Conservation (phyloP, 1,140 invertebrate genomes). For the Parapsyche elsis region DNA sequence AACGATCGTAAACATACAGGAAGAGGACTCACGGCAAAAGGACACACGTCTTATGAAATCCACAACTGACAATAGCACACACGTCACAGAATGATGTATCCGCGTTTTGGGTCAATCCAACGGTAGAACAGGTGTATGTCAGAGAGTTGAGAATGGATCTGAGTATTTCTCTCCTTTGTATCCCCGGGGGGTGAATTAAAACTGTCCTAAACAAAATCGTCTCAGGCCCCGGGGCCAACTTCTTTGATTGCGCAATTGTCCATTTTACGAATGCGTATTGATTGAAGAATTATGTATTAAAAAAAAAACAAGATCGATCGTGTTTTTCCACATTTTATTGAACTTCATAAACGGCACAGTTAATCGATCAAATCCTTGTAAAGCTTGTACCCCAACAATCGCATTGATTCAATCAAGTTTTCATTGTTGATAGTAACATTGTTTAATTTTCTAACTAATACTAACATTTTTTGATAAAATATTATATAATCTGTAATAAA, state of each 20-base stretch:
- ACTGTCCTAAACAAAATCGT: background rate
- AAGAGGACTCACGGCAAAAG: background rate
- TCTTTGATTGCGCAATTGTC: slow-evolving; percentile 45
- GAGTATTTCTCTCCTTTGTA: background rate
- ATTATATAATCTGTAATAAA: too few species aligned
- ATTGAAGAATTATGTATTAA: background rate
- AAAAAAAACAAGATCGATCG: slow-evolving; percentile 36
- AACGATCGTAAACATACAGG: slow-evolving; percentile 1
- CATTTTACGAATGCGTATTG: background rate
- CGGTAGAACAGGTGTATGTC: slow-evolving; percentile 39
- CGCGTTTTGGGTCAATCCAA: slow-evolving; percentile 19
- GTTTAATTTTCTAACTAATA: too few species aligned
- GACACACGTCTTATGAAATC: background rate
- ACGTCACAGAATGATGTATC: slow-evolving; percentile 38
- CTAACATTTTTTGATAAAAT: too few species aligned
- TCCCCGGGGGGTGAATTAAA: slow-evolving; percentile 29
- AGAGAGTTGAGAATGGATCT: slow-evolving; percentile 1
- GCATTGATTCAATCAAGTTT: slow-evolving; percentile 8
- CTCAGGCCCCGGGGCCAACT: background rate
- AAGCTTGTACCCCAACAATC: background rate
- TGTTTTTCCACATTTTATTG: background rate
- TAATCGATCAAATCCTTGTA: slow-evolving; percentile 18
- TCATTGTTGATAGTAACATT: background rate
- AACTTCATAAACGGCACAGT: background rate
- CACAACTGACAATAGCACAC: slow-evolving; percentile 9